phyloP scores from a whole-genome alignment of 2,888 invertebrate genomes.

The Hedychridium roseum region DNA sequence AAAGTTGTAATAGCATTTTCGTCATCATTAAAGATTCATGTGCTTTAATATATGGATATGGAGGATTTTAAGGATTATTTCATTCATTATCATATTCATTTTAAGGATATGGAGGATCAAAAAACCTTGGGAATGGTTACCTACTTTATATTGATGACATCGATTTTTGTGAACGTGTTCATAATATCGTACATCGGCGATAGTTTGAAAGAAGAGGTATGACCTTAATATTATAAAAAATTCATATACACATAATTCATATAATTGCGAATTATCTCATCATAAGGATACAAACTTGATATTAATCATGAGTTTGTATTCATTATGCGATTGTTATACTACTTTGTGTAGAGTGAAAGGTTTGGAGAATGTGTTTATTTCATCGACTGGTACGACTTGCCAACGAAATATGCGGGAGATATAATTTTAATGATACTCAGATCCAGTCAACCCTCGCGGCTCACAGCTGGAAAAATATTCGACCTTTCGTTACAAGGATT shows the following conservation, averaged over 20 bases:
- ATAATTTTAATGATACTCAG: slow-evolving; percentile 44
- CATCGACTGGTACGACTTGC: slow-evolving; percentile 46
- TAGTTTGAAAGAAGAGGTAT: slow-evolving; percentile 46
- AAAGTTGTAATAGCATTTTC: too few relatives aligned
- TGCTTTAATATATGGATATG: too few relatives aligned
- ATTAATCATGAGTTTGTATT: too few relatives aligned
- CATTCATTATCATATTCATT: background rate
- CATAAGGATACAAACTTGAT: too few relatives aligned
- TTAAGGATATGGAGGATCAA: slow-evolving; percentile 47
- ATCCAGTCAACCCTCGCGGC: slow-evolving; percentile 44
- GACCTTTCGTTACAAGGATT: slow-evolving; percentile 51
- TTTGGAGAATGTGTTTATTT: slow-evolving; percentile 39
- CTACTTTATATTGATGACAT: slow-evolving; percentile 46
- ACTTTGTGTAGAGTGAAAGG: slow-evolving; percentile 33
- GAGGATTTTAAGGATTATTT: background rate
- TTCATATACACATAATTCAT: too few relatives aligned
- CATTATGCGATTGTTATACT: slow-evolving; percentile 3
- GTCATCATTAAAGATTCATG: too few relatives aligned
- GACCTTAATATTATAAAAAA: background rate
- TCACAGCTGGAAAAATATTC: slow-evolving; percentile 53
- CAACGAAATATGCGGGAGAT: slow-evolving; percentile 32
- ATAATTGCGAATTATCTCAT: too few relatives aligned
- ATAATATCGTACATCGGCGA: slow-evolving; percentile 51
- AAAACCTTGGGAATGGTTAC: slow-evolving; percentile 41
- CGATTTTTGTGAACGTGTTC: slow-evolving; percentile 50